Evolutionary conservation across 2,888 invertebrate species (phyloP).

Genomic region (Tachystola acroxantha): DNA sequence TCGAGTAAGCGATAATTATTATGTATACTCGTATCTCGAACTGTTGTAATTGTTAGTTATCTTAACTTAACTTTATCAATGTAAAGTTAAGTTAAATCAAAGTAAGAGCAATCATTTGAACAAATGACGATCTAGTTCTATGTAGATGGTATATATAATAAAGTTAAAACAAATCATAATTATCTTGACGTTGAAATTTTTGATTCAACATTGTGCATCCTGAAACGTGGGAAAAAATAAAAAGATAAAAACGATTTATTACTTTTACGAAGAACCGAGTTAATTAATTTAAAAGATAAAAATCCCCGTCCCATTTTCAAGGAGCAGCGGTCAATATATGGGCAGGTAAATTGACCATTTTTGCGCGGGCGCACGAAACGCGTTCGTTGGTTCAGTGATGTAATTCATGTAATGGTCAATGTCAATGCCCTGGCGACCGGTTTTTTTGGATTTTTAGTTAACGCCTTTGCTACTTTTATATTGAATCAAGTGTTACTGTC

Average conservation of each 20-base stretch:
- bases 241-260: conserved; percentile 5
- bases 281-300: conserved; percentile 36
- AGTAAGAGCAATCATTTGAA: conserved; percentile 21
- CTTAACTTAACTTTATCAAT: too few species aligned
- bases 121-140: too few species aligned
- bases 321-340: conserved; percentile 41
- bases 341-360: conserved; percentile 38
- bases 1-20: conserved; percentile 11
- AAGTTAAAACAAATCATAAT: too few species aligned
- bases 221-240: conserved; percentile 3
- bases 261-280: conserved; percentile 8
- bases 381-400: conserved; percentile 41
- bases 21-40: conserved; percentile 18
- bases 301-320: conserved; percentile 21
- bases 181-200: too few species aligned
- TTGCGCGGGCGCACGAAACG: conserved; percentile 37
- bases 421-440: conserved; percentile 55
- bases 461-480: conserved; percentile 22
- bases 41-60: conserved; percentile 23
- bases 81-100: too few species aligned
- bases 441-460: conserved; percentile 37
- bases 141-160: too few species aligned
- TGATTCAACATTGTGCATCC: conserved; percentile 1
- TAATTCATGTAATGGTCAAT: conserved; percentile 54
- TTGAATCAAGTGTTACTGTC: conserved; percentile 3